Evolutionary conservation across 2,113 vertebrate species (phyloP).

Genomic region (Antechinus stuartii): DNA sequence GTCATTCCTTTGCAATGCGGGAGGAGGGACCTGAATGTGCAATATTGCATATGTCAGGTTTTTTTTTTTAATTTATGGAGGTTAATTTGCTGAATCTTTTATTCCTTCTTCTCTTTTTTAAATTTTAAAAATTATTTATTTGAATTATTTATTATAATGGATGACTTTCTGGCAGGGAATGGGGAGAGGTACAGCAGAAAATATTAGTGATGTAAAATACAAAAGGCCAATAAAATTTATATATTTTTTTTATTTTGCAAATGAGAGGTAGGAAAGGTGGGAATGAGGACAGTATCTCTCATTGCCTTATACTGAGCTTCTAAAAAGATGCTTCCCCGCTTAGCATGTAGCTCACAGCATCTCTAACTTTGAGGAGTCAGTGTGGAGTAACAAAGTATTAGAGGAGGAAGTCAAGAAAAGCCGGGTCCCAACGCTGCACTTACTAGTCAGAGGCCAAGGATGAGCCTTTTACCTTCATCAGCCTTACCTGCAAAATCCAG

Average conservation of each 20-base stretch:
- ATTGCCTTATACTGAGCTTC: neutral
- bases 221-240: neutral
- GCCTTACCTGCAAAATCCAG: neutral
- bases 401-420: neutral
- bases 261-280: neutral
- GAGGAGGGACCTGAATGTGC: no score
- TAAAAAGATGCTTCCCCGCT: neutral
- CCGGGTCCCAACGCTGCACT: neutral
- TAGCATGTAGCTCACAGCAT: neutral
- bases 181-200: neutral
- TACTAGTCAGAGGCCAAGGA: neutral
- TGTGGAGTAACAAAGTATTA: neutral
- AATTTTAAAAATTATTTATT: no score
- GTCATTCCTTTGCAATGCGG: fast-evolving
- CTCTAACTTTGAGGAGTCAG: neutral
- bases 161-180: neutral
- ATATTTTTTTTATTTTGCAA: neutral
- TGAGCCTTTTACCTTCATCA: neutral
- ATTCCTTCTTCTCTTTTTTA: neutral
- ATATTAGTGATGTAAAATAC: neutral
- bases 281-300: no score
- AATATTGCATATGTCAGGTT: neutral
- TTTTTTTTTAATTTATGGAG: neutral
- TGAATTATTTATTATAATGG: neutral
- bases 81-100: neutral